A percentile compares a stretch with the other conserved stretches of the same genome.
These are phyloP conservation scores for Spisula solida DNA, from an alignment of 2,888 invertebrate genomes.

Conservation along the genomic window DNA sequence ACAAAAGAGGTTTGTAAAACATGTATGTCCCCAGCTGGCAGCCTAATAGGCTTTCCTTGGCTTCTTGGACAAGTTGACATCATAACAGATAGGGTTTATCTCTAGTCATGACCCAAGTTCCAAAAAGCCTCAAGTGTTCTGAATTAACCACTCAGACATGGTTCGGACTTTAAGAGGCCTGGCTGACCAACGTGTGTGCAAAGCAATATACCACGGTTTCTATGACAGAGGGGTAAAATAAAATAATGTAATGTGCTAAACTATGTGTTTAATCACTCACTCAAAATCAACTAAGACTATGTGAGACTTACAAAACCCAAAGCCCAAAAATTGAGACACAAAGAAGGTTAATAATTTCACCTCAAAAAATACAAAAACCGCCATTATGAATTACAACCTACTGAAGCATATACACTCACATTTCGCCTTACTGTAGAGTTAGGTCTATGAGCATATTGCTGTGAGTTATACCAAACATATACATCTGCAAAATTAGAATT, in stretches of 20 bases:
- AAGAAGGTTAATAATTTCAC: conserved; percentile 17
- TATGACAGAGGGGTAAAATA: neutral
- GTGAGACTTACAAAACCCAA: conserved; percentile 22
- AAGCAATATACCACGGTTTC: too few relatives aligned
- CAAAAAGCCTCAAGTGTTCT: too few relatives aligned
- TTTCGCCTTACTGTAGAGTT: conserved; percentile 61
- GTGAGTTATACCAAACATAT: conserved; percentile 50
- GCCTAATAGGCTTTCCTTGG: too few relatives aligned
- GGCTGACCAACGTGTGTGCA: too few relatives aligned
- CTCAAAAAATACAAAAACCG: conserved; percentile 13
- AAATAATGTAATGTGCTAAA: neutral
- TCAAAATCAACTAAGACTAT: conserved; percentile 14
- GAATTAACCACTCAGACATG: too few relatives aligned
- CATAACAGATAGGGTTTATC: too few relatives aligned
- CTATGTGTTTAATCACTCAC: conserved; percentile 12
- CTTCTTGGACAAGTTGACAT: too few relatives aligned
- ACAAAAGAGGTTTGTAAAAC: neutral
- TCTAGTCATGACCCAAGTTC: too few relatives aligned
- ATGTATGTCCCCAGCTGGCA: too few relatives aligned
- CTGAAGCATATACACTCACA: conserved; percentile 59
- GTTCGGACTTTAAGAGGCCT: too few relatives aligned
- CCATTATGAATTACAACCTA: conserved; percentile 21
- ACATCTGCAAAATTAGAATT: conserved; percentile 58
- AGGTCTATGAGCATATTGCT: conserved; percentile 54
- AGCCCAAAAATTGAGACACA: conserved; percentile 12